phyloP scores from a whole-genome alignment of 2,797 vertebrate genomes.

The Lutjanus campechanus region DNA sequence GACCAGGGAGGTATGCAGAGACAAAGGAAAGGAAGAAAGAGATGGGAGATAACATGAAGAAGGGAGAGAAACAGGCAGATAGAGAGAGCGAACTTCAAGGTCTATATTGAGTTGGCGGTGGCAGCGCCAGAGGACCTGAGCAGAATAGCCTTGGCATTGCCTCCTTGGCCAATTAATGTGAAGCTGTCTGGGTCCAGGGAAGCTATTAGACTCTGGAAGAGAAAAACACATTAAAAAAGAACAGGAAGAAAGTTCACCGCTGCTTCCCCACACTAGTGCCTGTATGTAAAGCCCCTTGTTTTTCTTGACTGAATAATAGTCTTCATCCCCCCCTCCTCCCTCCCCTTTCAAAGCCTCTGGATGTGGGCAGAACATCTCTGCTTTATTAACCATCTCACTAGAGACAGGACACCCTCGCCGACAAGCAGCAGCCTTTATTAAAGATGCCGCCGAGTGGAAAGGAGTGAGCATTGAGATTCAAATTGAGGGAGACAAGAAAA shows the following conservation, averaged over 20 bases:
- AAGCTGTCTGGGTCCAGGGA: slow-evolving; percentile 83
- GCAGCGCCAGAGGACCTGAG: slow-evolving; percentile 80
- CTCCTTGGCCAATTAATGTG: slow-evolving; percentile 85
- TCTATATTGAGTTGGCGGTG: slow-evolving; percentile 78
- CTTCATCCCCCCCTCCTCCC: slow-evolving; percentile 51
- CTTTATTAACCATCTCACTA: slow-evolving; percentile 85
- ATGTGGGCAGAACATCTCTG: slow-evolving; percentile 82
- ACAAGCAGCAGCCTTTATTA: slow-evolving; percentile 84
- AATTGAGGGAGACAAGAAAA: slow-evolving; percentile 80
- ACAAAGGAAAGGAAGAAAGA: slow-evolving; percentile 52
- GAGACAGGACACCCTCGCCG: slow-evolving; percentile 80
- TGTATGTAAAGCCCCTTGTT: slow-evolving; percentile 83
- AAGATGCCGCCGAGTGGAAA: slow-evolving; percentile 81
- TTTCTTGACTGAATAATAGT: slow-evolving; percentile 85
- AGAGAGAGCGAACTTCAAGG: slow-evolving; percentile 72
- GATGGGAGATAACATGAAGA: slow-evolving; percentile 51
- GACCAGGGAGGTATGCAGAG: slow-evolving; percentile 29
- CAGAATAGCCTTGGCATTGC: slow-evolving; percentile 79
- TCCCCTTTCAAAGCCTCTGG: slow-evolving; percentile 72
- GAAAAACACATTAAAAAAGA: slow-evolving; percentile 84
- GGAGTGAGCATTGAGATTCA: slow-evolving; percentile 81
- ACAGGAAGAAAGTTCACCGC: slow-evolving; percentile 79
- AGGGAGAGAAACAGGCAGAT: slow-evolving; percentile 36
- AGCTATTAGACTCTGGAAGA: slow-evolving; percentile 82
- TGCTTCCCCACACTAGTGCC: slow-evolving; percentile 68